Evolutionary conservation across 1,140 invertebrate species (phyloP), one percentile per base, ranked within the genome.

Genomic region (Gryllus bimaculatus): DNA sequence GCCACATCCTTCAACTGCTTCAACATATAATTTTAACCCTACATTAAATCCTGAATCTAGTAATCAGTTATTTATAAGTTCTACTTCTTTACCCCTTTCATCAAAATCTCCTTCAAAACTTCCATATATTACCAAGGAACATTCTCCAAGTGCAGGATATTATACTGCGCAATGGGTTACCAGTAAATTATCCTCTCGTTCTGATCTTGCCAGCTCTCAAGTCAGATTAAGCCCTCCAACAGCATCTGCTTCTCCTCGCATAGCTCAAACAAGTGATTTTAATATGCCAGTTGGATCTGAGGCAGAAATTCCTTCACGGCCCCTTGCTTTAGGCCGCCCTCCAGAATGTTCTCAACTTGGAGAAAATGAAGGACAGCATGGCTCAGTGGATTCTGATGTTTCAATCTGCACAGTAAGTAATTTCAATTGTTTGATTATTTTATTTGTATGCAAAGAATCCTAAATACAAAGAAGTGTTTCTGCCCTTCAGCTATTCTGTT

Each of bases 61-160:
- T 20, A 20, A 10, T 48, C 76, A 20, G 10, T n/a, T 48, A 48
- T 21, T 77, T 10, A 77, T 8, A 21, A 48, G 47, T 48, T 48
- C 76, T 21, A 77, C 20, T n/a, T 48, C 48, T 18, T 47, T 48
- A n/a, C 12, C 76, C 21, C 48, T 47, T 20, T 77, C 76, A 54
- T 54, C 76, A 54, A 77, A 77, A 77, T 48, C 47, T 48, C 48
- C 76, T 48, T 18, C 48, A 47, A 76, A 76, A 76, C 75, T 47
- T 76, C 48, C 75, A 21, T 76, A 48, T 12, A 48, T 21, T 12
- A 54, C 47, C 8, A 77, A 77, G 47, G 76, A 77, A 48, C 47
- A 12, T 20, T 48, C 48, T 2, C 12, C 47, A n/a, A 77, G n/a
- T 49, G 21, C 47, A 8, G 47, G 76, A 48, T 77, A 48, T 47